Evolutionary conservation across 2,797 vertebrate species (phyloP), one percentile per base, ranked within the genome.

Genomic region (Furcifer pardalis): DNA sequence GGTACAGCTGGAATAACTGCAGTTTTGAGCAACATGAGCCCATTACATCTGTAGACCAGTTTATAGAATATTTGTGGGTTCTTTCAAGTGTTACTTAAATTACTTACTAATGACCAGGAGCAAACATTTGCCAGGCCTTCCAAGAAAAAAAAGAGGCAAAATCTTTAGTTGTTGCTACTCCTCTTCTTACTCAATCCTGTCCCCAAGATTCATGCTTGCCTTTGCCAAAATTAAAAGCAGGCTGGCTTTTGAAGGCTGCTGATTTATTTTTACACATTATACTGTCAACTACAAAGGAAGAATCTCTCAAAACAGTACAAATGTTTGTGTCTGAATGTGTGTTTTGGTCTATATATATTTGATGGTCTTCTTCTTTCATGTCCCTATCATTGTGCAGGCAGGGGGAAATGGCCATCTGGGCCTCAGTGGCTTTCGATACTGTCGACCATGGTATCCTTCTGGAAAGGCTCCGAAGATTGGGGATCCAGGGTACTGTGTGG

Each of bases 1-100:
- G 17, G 23, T 71, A 12, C 88, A 92, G 82, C 86, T 88, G 83
- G 77, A 91, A 79, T 75, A 32, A 86, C 86, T 91, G 92, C 89
- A 88, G 81, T n/a, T 77, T 52, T 77, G 81, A 80, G 81, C 87
- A 84, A 87, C 90, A 80, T 79, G 86, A 91, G 79, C 66, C 68
- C 85, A 78, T 71, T 86, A 52, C 10, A 90, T 90, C 88, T 88
- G 82, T 66, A 87, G 83, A 66, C n/a, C 37, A 76, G 7, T n/a
- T 62, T 44, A 83, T 79, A 91, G 90, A 66, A 89, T 89, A 75
- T 0, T 56, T 78, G 75, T 87, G 76, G 37, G 7, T 42, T 91
- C 44, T 72, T 90, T 90, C 90, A 81, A 86, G 40, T 35, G 84
- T 89, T 65, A 62, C 59, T 7, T 8, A 86, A 49, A n/a, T 82